Percentiles rank a stretch among this genome's conserved stretches.
Conservation (phyloP, 2,113 vertebrate genomes). For the Aspiorhynchus laticeps region DNA sequence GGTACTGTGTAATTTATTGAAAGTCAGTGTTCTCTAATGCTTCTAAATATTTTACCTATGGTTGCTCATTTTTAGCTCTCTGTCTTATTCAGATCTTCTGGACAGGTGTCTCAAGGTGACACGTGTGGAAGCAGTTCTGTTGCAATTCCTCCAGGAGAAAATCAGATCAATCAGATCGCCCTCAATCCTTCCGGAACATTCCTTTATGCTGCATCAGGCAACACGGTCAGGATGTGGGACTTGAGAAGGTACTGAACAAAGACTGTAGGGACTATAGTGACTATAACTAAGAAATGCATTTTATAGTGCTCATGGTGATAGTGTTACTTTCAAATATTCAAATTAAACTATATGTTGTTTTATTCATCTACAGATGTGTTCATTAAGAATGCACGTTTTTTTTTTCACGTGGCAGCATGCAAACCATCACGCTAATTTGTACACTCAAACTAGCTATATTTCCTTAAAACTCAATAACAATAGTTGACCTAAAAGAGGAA, state of each 20-base stretch:
- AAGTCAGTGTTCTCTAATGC: not conserved
- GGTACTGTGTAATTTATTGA: not conserved
- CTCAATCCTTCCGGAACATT: slow-evolving; percentile 90
- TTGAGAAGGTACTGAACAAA: slow-evolving; percentile 84
- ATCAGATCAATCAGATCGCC: slow-evolving; percentile 94
- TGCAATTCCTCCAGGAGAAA: slow-evolving; percentile 91
- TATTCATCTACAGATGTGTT: too few species aligned
- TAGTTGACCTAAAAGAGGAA: not conserved
- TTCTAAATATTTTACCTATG: not conserved
- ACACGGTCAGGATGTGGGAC: slow-evolving; percentile 96
- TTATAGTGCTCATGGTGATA: not conserved
- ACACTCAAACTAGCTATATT: not conserved
- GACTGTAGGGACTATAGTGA: too few species aligned
- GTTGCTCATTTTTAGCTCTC: not conserved
- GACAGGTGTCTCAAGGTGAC: slow-evolving; percentile 89
- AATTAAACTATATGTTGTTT: not conserved
- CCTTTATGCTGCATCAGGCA: slow-evolving; percentile 93
- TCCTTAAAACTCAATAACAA: not conserved
- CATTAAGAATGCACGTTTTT: too few species aligned
- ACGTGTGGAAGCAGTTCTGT: slow-evolving; percentile 81
- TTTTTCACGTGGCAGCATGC: too few species aligned
- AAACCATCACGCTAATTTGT: too few species aligned
- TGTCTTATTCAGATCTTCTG: slow-evolving; percentile 83
- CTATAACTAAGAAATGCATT: too few species aligned
- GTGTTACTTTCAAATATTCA: not conserved